Conservation (phyloP, 2,113 vertebrate genomes). For the Sphyrna mokarran region DNA sequence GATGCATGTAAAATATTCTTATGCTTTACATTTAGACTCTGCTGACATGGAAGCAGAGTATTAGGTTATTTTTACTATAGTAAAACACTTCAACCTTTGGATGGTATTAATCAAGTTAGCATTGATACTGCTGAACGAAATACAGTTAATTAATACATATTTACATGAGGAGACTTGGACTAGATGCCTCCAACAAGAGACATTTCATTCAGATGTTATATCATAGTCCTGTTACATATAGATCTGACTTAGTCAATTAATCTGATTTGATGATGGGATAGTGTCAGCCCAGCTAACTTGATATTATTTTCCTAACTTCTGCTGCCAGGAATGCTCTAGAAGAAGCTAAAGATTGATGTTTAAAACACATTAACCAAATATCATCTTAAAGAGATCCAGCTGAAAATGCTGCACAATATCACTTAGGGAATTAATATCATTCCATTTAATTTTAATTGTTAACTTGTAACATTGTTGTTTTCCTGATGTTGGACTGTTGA, state of each 20-base stretch:
- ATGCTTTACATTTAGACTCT: not conserved
- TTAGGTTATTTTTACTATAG: not conserved
- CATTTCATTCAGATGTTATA: not conserved
- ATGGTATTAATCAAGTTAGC: not conserved
- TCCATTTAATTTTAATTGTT: not conserved
- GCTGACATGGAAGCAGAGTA: not conserved
- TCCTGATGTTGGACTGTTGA: not conserved
- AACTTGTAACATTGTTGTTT: not conserved
- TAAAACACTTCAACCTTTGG: not conserved
- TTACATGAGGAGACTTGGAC: not conserved
- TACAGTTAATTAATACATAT: not conserved
- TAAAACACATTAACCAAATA: not conserved
- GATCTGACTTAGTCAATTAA: not conserved
- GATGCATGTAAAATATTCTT: not conserved
- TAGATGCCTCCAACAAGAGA: not conserved
- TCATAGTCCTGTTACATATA: not conserved
- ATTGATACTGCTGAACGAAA: not conserved
- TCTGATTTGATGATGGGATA: not conserved
- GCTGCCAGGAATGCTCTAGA: not conserved
- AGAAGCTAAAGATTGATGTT: not conserved
- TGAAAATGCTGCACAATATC: not conserved
- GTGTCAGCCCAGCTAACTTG: not conserved
- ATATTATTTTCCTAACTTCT: not conserved
- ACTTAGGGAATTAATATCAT: not conserved
- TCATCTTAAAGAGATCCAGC: not conserved